Conservation (phyloP, 2,113 vertebrate genomes). For the Hyperoodon ampullatus region DNA sequence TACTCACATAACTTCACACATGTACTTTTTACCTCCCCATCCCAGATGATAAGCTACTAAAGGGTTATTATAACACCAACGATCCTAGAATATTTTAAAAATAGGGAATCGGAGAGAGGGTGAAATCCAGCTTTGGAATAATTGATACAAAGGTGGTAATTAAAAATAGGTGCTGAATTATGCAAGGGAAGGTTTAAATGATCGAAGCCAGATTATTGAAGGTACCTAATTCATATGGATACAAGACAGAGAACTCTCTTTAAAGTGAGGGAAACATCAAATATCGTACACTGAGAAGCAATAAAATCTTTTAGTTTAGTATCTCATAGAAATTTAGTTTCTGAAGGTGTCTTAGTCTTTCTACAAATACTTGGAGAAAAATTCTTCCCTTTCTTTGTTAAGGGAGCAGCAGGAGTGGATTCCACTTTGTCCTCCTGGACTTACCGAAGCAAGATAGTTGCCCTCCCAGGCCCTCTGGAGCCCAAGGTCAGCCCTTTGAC, state of each 20-base stretch:
- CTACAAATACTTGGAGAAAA: constrained; percentile 7
- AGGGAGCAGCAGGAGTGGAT: neutral
- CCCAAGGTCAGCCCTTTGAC: constrained; percentile 93
- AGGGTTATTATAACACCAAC: neutral
- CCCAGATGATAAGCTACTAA: neutral
- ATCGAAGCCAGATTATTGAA: neutral
- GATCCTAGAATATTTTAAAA: neutral
- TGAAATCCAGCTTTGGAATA: constrained; percentile 1
- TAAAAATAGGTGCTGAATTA: constrained; percentile 45
- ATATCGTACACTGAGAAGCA: neutral
- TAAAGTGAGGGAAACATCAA: neutral
- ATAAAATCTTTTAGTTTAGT: neutral
- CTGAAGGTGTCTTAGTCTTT: neutral
- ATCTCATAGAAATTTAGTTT: neutral
- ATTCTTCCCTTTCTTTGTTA: neutral
- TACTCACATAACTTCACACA: neutral
- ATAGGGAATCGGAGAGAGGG: neutral
- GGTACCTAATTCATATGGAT: neutral
- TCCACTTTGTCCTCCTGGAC: constrained; percentile 3
- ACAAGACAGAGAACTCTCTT: neutral
- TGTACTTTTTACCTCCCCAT: neutral
- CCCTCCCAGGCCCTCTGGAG: constrained; percentile 96
- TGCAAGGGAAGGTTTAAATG: constrained; percentile 5
- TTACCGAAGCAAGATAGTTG: constrained; percentile 93
- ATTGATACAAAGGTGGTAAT: constrained; percentile 21